Conservation (phyloP, 2,113 vertebrate species). For the Platanista minor region DNA sequence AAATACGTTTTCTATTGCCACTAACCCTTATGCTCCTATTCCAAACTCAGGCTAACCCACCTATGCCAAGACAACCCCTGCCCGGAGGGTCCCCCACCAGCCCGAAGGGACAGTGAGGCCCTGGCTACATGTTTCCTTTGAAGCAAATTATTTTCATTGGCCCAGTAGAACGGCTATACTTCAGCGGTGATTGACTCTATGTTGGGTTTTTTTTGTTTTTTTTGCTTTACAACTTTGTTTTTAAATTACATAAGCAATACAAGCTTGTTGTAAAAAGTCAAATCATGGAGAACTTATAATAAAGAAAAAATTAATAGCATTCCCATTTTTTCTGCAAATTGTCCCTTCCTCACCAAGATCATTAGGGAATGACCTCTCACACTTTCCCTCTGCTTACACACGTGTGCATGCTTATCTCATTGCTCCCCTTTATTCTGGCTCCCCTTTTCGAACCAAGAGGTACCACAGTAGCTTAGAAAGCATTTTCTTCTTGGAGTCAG, state of each 20-base stretch:
- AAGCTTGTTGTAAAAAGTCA: not conserved
- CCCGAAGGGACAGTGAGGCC: not conserved
- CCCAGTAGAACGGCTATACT: not conserved
- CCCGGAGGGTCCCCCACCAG: not conserved
- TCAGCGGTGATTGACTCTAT: not conserved
- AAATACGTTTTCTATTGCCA: slow-evolving; percentile 40
- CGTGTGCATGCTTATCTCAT: rapidly evolving
- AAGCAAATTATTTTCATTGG: not conserved
- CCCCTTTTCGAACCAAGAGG: not conserved
- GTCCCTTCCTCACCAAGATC: not conserved
- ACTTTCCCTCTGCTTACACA: not conserved
- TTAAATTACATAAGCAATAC: not conserved
- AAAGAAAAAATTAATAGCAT: not conserved
- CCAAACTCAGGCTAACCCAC: not conserved
- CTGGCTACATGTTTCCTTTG: not conserved
- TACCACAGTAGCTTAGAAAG: not conserved
- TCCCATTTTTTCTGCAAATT: not conserved
- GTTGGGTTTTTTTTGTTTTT: not conserved
- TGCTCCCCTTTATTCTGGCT: not conserved
- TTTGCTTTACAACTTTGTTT: not conserved
- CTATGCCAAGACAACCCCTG: not conserved
- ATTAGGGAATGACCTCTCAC: not conserved
- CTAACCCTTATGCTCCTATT: not conserved
- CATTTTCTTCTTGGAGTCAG: not conserved
- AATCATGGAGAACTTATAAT: not conserved